Conservation (phyloP, 1,140 invertebrate genomes). For the Leptinotarsa undecemlineata region DNA sequence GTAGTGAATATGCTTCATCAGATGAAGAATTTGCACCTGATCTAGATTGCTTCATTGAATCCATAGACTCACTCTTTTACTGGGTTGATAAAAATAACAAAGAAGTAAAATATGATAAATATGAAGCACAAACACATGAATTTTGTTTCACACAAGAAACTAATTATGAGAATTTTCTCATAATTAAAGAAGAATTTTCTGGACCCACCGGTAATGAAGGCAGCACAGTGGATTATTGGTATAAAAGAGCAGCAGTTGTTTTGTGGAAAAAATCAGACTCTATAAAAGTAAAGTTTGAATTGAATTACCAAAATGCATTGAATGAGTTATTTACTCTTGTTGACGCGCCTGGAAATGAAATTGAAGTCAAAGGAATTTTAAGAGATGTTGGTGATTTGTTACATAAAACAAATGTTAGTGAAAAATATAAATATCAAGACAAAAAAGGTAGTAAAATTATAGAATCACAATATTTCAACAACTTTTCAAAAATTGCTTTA, state of each 20-base stretch:
- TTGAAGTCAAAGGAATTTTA: neutral
- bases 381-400: neutral
- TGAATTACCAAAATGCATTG: neutral
- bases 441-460: neutral
- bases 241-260: neutral
- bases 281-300: neutral
- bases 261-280: neutral
- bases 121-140: neutral
- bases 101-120: neutral
- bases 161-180: neutral
- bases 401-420: too few relatives aligned
- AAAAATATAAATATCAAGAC: too few relatives aligned
- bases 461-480: neutral
- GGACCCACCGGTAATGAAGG: neutral
- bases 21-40: neutral
- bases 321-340: neutral
- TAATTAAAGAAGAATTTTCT: neutral
- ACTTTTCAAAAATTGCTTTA: neutral
- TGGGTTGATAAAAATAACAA: neutral
- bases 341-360: neutral
- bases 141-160: neutral
- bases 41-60: neutral
- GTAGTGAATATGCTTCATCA: too few relatives aligned
- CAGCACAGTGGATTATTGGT: neutral
- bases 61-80: neutral